Percentiles rank a stretch among this genome's conserved stretches.
These are phyloP conservation scores for Pangasius sanitwongsei DNA, from an alignment of 2,797 vertebrate genomes.

Conservation along the genomic window DNA sequence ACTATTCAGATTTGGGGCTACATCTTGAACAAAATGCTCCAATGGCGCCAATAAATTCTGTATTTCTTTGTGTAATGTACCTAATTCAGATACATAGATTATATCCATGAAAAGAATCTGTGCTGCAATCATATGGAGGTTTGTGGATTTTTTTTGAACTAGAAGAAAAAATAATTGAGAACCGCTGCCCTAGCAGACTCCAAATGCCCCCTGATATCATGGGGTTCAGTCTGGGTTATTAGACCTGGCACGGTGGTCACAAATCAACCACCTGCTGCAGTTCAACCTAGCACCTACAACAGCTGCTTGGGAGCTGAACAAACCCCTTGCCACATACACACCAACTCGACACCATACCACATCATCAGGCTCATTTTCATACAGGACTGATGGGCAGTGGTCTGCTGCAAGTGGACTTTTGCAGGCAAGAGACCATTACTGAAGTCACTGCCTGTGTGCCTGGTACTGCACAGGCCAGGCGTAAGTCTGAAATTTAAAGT, in stretches of 20 bases:
- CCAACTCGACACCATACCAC: slow-evolving; percentile 6
- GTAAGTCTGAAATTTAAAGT: slow-evolving; percentile 29
- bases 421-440: slow-evolving; percentile 34
- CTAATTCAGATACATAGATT: slow-evolving; percentile 24
- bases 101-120: slow-evolving; percentile 32
- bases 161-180: not conserved
- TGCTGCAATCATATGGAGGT: not conserved
- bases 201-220: slow-evolving; percentile 39
- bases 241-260: slow-evolving; percentile 37
- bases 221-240: slow-evolving; percentile 44
- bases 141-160: not conserved
- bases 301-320: slow-evolving; percentile 42
- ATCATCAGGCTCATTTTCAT: slow-evolving; percentile 45
- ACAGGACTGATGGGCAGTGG: slow-evolving; percentile 20
- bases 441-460: slow-evolving; percentile 29
- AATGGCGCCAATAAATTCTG: no score
- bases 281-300: slow-evolving; percentile 23
- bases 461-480: slow-evolving; percentile 6
- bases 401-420: slow-evolving; percentile 19
- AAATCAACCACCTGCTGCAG: slow-evolving; percentile 57
- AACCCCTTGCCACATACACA: not conserved
- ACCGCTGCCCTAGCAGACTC: not conserved
- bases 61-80: not conserved
- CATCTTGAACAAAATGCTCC: not conserved
- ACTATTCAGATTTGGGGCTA: not conserved